Conservation (phyloP, 1,140 invertebrate species). For the Dolichoris vasculosae region DNA sequence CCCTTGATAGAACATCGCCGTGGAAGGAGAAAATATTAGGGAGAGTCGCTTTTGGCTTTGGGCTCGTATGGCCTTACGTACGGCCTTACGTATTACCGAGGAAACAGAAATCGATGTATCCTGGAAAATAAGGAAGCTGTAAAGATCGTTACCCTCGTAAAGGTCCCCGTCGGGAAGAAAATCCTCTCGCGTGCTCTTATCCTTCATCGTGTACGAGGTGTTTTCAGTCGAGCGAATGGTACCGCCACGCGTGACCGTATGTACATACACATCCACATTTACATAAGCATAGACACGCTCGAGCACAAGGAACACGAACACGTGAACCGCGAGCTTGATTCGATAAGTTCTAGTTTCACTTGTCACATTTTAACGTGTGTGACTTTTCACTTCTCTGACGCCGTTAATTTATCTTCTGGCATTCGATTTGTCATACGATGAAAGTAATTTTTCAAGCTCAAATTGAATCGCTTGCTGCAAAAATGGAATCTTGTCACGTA, state of each 20-base stretch:
- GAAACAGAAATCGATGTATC: conserved; percentile 28
- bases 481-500: background rate
- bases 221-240: background rate
- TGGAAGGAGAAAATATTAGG: conserved; percentile 38
- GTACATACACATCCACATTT: conserved; percentile 11
- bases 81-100: background rate
- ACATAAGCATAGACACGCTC: background rate
- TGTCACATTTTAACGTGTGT: background rate
- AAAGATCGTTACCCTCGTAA: conserved; percentile 27
- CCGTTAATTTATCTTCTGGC: conserved; percentile 1
- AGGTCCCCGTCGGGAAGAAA: conserved; percentile 13
- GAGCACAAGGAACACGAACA: background rate
- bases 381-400: background rate
- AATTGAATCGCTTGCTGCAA: background rate
- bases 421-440: background rate
- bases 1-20: background rate
- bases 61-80: background rate
- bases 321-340: background rate
- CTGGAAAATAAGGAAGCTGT: conserved; percentile 20
- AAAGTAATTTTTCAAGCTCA: background rate
- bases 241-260: background rate
- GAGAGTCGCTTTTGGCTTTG: background rate
- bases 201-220: background rate
- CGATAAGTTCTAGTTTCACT: background rate
- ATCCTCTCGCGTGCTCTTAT: conserved; percentile 25